phyloP scores from a whole-genome alignment of 2,113 vertebrate genomes.

The Erinaceus europaeus region DNA sequence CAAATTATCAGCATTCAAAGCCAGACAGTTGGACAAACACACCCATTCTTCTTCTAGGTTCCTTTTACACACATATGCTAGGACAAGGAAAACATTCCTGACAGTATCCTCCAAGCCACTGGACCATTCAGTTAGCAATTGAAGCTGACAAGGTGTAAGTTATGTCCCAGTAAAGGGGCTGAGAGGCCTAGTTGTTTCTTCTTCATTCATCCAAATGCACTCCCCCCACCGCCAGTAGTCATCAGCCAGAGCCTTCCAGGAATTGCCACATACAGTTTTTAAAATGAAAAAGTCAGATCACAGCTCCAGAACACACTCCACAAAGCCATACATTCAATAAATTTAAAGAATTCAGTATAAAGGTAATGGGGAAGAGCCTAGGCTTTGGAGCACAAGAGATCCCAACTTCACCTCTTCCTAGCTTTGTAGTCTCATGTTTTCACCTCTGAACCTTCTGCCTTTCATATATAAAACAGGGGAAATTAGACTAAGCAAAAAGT shows the following conservation, averaged over 20 bases:
- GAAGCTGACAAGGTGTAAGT: slow-evolving; percentile 70
- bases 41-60: slow-evolving; percentile 83
- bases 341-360: background rate
- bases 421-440: background rate
- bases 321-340: slow-evolving; percentile 5
- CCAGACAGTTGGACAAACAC: slow-evolving; percentile 81
- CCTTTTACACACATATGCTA: slow-evolving; percentile 74
- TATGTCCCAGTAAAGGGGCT: slow-evolving; percentile 49
- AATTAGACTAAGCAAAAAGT: background rate
- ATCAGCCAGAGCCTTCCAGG: slow-evolving; percentile 6
- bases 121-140: slow-evolving; percentile 75
- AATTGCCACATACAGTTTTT: background rate
- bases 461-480: background rate
- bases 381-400: background rate
- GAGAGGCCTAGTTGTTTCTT: slow-evolving; percentile 37
- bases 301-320: background rate
- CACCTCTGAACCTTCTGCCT: background rate
- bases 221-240: slow-evolving; percentile 15
- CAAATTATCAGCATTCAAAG: slow-evolving; percentile 80
- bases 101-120: slow-evolving; percentile 70
- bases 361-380: background rate
- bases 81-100: slow-evolving; percentile 80
- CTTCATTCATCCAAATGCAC: slow-evolving; percentile 18
- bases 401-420: background rate
- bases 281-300: background rate